Base-by-base conservation (phyloP, 2,888 invertebrate genomes). In the Lordiphosa andalusiaca region DNA sequence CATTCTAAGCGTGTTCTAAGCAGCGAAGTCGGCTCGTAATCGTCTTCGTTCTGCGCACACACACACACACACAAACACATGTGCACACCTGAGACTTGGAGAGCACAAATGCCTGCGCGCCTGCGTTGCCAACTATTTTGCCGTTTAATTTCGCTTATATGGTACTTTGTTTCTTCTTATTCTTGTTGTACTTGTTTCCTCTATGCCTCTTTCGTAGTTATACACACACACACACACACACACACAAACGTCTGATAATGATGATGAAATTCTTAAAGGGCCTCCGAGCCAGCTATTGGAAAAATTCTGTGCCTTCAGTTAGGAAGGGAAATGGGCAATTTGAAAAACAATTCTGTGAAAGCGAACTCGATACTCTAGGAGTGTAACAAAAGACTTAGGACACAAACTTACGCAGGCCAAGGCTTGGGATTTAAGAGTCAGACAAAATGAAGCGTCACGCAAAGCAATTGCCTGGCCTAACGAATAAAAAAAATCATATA, bases 1-100 rank as follows among this genome's bases (percentile, higher is more conserved):
- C 82, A 84, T 84, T 80, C 80, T 80, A 82, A 84, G 75, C 78
- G 84, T 75, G 75, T 82, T 78, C 84, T 84, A 84, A 84, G 83
- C 40, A 57, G 44, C 33, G 53, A 59, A 50, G 71, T 64, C 40
- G 52, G 60, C 64, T 63, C 70, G 61, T 67, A 67, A 39, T 59
- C 53, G 39, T 59, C 62, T 69, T 69, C 66, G 66, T 59, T 57
- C 44, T 44, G 46, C 39, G 53, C 51, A 56, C 37, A 55, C 56
- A 56, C 38, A 60, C 39, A 39, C 40, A 47, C 16, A 37, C 23
- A 41, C n/a, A 38, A 13, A 21, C 37, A 10, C 12, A 36, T 23
- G 51, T 36, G 41, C 38, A 53, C 59, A 64, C 60, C 53, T 67
- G 60, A 50, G 56, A 65, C 40, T 55, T 51, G 35, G 39, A 40